Evolutionary conservation across 1,140 invertebrate species (phyloP).

Genomic region (Cardiocondyla obscurior): DNA sequence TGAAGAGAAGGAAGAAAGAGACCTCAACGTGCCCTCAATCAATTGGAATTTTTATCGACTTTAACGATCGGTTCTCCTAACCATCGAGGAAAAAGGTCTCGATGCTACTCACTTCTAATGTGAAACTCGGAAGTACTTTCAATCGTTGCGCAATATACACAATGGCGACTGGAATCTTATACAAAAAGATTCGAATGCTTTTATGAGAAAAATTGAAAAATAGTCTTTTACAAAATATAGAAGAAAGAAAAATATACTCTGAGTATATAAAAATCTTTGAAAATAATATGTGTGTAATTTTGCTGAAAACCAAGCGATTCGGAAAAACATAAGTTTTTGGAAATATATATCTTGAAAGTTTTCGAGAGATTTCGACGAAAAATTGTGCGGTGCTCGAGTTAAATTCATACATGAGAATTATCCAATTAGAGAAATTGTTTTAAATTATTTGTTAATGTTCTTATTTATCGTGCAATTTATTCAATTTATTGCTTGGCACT

Average conservation of each 20-base stretch:
- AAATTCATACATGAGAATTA: background rate
- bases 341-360: background rate
- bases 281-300: background rate
- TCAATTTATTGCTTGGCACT: background rate
- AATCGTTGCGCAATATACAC: conserved; percentile 8
- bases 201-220: background rate
- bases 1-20: conserved; percentile 27
- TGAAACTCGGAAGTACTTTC: conserved; percentile 6
- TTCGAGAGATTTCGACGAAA: background rate
- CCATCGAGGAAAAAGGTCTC: conserved; percentile 3
- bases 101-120: background rate
- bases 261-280: background rate
- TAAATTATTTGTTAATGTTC: too few species aligned
- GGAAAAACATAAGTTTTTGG: background rate
- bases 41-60: conserved; percentile 64
- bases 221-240: background rate
- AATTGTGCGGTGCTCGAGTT: background rate
- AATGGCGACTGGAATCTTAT: background rate
- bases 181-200: conserved; percentile 16
- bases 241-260: conserved; percentile 11
- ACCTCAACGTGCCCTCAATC: conserved; percentile 55
- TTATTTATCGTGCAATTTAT: background rate
- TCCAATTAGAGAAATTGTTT: too few species aligned
- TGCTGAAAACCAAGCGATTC: background rate
- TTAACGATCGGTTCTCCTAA: conserved; percentile 57